Conservation (phyloP, 1,140 invertebrate genomes). For the Listronotus oregonensis region DNA sequence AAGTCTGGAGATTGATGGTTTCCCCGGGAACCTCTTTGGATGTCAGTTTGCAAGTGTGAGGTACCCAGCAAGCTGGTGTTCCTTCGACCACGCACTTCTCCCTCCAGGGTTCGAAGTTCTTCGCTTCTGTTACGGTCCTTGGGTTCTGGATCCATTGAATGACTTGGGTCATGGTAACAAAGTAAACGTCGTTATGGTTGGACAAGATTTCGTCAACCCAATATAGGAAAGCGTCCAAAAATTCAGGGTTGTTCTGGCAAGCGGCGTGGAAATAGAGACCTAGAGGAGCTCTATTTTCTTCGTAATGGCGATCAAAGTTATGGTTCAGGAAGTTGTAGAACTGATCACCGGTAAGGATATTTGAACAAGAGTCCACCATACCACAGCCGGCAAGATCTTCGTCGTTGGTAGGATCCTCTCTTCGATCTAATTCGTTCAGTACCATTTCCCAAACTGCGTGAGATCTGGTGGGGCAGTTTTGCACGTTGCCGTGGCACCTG, state of each 20-base stretch:
- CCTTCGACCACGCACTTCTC: constrained; percentile 88
- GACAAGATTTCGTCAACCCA: constrained; percentile 92
- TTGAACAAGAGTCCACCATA: constrained; percentile 96
- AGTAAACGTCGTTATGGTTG: constrained; percentile 91
- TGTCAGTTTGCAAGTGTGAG: constrained; percentile 87
- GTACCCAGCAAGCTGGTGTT: constrained; percentile 80
- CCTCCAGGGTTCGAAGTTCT: constrained; percentile 92
- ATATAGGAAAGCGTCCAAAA: constrained; percentile 88
- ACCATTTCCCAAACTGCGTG: constrained; percentile 98
- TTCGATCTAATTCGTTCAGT: constrained; percentile 93
- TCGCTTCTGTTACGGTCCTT: constrained; percentile 78
- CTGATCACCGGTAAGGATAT: constrained; percentile 90
- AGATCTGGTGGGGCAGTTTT: constrained; percentile 88
- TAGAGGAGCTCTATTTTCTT: constrained; percentile 89
- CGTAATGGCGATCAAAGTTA: constrained; percentile 94
- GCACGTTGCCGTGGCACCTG: constrained; percentile 89
- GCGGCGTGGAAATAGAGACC: constrained; percentile 95
- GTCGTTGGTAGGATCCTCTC: constrained; percentile 89
- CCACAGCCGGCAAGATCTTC: constrained; percentile 92
- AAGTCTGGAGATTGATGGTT: constrained; percentile 91
- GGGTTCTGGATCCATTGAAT: constrained; percentile 97
- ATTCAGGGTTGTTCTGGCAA: constrained; percentile 94
- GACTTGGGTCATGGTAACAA: constrained; percentile 96
- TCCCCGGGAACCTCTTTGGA: constrained; percentile 92
- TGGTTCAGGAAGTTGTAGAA: constrained; percentile 96